Percentiles rank a stretch among this genome's conserved stretches.
Evolutionary conservation across 2,113 vertebrate genomes (phyloP).

Genomic region (Condylura cristata): DNA sequence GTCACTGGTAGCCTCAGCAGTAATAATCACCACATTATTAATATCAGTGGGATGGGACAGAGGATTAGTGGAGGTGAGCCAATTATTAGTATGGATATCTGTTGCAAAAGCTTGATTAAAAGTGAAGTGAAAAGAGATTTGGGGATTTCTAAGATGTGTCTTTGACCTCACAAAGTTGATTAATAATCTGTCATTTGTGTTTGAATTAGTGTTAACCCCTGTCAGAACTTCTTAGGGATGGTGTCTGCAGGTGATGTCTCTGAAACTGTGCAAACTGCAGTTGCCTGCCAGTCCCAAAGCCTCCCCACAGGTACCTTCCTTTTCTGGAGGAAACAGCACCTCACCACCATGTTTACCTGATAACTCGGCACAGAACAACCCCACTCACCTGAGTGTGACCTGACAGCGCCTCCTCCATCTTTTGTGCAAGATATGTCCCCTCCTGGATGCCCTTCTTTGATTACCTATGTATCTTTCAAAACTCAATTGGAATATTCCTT

Average conservation of each 20-base stretch:
- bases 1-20: background rate
- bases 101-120: background rate
- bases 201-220: slow-evolving; percentile 3
- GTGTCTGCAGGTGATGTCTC: background rate
- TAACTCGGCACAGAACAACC: background rate
- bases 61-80: background rate
- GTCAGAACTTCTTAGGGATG: background rate
- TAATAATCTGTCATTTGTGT: background rate
- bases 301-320: background rate
- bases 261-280: background rate
- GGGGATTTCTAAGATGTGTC: background rate
- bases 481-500: background rate
- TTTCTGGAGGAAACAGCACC: background rate
- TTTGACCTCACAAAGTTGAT: background rate
- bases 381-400: background rate
- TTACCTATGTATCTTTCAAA: slow-evolving; percentile 18
- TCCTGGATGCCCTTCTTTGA: background rate
- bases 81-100: background rate
- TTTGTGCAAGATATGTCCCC: background rate
- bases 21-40: background rate
- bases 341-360: background rate
- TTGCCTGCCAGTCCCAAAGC: background rate
- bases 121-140: background rate
- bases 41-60: background rate
- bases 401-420: background rate